Conservation (phyloP, 2,888 invertebrate genomes). For the Cataglyphis altisquamis region DNA sequence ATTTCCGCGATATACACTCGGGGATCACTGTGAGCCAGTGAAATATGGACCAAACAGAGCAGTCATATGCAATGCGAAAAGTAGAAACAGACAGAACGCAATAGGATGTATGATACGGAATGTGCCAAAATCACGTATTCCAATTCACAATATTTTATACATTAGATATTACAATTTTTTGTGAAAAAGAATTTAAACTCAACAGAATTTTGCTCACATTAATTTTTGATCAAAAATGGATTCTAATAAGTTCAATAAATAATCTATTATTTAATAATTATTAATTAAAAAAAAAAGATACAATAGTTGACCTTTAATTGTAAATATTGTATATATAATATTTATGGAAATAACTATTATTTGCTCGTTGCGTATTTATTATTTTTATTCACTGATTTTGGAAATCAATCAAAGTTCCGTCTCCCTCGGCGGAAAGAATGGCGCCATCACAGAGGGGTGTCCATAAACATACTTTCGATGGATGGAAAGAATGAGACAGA, state of each 20-base stretch:
- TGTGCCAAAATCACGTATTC: not conserved
- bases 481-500: not conserved
- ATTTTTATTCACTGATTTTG: not conserved
- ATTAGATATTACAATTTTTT: not conserved
- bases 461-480: conserved; percentile 60
- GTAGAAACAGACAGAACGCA: not conserved
- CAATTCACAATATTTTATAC: not conserved
- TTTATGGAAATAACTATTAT: not conserved
- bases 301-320: not conserved
- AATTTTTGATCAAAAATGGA: not conserved
- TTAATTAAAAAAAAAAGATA: not conserved
- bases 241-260: not conserved
- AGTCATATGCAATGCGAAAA: conserved; percentile 27
- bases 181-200: not conserved
- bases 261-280: not conserved
- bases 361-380: not conserved
- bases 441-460: conserved; percentile 41
- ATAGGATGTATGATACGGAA: not conserved
- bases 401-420: not conserved
- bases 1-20: conserved; percentile 31
- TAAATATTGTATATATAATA: not conserved
- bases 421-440: conserved; percentile 1
- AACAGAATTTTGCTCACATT: not conserved
- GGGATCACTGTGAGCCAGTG: conserved; percentile 24
- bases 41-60: conserved; percentile 22